A percentile compares a stretch with the other conserved stretches of the same genome.
Conservation (phyloP, 2,797 vertebrate genomes). For the Poeciliopsis infans region DNA sequence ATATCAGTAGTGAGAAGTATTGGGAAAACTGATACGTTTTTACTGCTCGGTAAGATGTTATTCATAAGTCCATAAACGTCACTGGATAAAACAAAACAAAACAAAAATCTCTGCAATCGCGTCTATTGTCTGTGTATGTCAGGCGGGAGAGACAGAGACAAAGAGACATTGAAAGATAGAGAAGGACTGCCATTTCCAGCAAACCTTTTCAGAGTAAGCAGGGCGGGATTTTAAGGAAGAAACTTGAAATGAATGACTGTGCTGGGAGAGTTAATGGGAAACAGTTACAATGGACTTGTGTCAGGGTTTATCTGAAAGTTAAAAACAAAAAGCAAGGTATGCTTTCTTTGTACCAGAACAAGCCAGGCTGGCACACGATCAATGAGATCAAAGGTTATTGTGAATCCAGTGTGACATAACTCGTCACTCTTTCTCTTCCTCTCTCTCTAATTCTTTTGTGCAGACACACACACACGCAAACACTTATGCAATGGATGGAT, state of each 20-base stretch:
- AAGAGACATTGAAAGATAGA: not conserved
- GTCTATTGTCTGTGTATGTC: not conserved
- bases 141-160: not conserved
- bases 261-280: not conserved
- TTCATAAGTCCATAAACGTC: constrained; percentile 27
- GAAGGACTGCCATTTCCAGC: not conserved
- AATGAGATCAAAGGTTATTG: not conserved
- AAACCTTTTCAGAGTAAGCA: not conserved
- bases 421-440: not conserved
- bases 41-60: constrained; percentile 3
- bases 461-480: not conserved
- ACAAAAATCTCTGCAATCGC: constrained; percentile 3
- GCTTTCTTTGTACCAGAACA: constrained; percentile 23
- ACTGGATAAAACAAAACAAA: constrained; percentile 13
- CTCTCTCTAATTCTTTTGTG: not conserved
- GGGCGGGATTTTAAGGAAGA: not conserved
- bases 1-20: not conserved
- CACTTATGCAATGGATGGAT: not conserved
- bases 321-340: not conserved
- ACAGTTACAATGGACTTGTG: constrained; percentile 9
- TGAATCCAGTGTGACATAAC: not conserved
- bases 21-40: not conserved
- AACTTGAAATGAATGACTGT: not conserved
- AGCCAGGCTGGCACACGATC: constrained; percentile 12
- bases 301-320: not conserved